phyloP scores from a whole-genome alignment of 2,888 invertebrate genomes.

The Clepsis dumicolana region DNA sequence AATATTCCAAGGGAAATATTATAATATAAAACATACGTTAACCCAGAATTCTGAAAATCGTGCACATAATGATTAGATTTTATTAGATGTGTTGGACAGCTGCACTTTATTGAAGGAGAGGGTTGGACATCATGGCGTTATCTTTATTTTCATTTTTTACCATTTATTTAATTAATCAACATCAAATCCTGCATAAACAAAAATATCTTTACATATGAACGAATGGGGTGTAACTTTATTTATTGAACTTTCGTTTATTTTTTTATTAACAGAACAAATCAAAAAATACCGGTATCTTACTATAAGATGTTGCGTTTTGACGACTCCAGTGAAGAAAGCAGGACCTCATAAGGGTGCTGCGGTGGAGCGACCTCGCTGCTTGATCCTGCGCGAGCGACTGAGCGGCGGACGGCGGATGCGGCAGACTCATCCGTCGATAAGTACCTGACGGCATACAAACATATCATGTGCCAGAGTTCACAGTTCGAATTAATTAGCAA shows the following conservation, averaged over 20 bases:
- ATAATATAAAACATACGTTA: no score
- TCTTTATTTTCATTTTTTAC: slow-evolving; percentile 47
- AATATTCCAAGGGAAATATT: not conserved
- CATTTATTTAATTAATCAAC: slow-evolving; percentile 45
- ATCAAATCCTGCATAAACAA: slow-evolving; percentile 56
- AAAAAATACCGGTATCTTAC: slow-evolving; percentile 83
- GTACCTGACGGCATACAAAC: slow-evolving; percentile 71
- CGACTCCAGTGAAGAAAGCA: slow-evolving; percentile 43
- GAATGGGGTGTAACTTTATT: slow-evolving; percentile 47
- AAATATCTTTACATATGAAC: slow-evolving; percentile 62
- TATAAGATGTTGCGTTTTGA: slow-evolving; percentile 72
- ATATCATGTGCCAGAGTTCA: slow-evolving; percentile 53
- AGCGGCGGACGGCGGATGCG: slow-evolving; percentile 9
- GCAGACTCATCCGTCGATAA: slow-evolving; percentile 45
- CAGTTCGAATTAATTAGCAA: slow-evolving; percentile 55
- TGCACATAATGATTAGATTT: slow-evolving; percentile 6
- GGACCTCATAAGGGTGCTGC: not conserved
- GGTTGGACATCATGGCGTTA: slow-evolving; percentile 51
- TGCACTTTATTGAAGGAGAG: slow-evolving; percentile 47
- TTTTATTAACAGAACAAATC: slow-evolving; percentile 80
- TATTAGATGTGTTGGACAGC: slow-evolving; percentile 41
- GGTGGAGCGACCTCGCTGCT: slow-evolving; percentile 11
- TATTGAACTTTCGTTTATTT: slow-evolving; percentile 63
- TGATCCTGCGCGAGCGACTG: slow-evolving; percentile 22
- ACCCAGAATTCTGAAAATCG: slow-evolving; percentile 3